phyloP scores from a whole-genome alignment of 2,113 vertebrate species.

The Halichoeres trimaculatus region DNA sequence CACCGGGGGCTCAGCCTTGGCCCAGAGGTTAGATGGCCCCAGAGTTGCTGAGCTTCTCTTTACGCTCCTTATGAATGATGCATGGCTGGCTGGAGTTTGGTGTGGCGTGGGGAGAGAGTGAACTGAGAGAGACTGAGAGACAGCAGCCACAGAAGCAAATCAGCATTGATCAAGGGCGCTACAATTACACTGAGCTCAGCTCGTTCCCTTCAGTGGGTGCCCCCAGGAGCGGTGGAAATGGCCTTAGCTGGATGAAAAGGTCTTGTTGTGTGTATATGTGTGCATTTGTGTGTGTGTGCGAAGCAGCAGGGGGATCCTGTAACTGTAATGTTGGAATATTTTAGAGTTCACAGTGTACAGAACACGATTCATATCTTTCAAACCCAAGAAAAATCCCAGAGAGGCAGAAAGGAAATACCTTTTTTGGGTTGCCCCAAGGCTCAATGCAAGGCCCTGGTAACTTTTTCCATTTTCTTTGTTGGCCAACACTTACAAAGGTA shows the following conservation, averaged over 20 bases:
- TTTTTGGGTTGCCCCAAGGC: background rate
- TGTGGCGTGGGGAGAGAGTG: conserved; percentile 20
- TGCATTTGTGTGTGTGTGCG: background rate
- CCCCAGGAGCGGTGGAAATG: conserved; percentile 60
- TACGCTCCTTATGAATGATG: conserved; percentile 78
- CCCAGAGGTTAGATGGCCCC: conserved; percentile 62
- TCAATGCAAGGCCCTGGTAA: background rate
- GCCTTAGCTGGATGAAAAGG: conserved; percentile 41
- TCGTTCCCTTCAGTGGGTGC: conserved; percentile 54
- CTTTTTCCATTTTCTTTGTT: background rate
- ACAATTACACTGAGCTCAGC: conserved; percentile 79
- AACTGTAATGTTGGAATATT: background rate
- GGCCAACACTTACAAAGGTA: background rate
- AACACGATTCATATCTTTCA: background rate
- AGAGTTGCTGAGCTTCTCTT: conserved; percentile 67
- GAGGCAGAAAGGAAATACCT: background rate
- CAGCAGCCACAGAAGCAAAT: conserved; percentile 65
- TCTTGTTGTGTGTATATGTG: background rate
- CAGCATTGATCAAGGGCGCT: conserved; percentile 76
- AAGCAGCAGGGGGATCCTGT: background rate
- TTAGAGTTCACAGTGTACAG: background rate
- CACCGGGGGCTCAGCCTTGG: conserved; percentile 56
- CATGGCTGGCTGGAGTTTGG: conserved; percentile 63
- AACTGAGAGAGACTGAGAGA: conserved; percentile 44
- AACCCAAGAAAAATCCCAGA: background rate